Evolutionary conservation across 1,140 invertebrate species (phyloP), one percentile per base, ranked within the genome.

Genomic region (Drosophila obscura): DNA sequence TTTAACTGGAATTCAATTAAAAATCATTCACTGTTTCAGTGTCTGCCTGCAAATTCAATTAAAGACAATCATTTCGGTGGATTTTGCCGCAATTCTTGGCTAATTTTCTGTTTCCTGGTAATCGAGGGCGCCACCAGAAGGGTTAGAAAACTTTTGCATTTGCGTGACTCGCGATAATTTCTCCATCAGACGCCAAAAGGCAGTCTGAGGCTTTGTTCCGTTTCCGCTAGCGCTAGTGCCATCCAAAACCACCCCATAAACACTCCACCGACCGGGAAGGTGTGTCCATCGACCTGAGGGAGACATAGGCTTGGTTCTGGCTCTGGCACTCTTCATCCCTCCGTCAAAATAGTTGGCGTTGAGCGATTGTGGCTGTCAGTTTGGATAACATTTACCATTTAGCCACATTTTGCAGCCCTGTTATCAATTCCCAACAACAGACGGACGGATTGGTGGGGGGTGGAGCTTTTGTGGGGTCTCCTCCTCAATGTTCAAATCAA

Each of bases 321-420:
- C 56, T 46, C 74, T 69, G 52, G 44, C 62, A 19, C 41, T 44
- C 62, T 60, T 22, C 62, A 24, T 28, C 45, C 50, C 39, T 41
- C 41, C 24, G 13, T 8, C 7, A 26, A 35, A 41, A 26, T 39
- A 58, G 48, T 75, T 75, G 72, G 72, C 73, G 49, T 73, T 85
- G 83, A 85, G 82, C 74, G 82, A 85, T 85, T 85, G 78, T 82
- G 52, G 78, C 75, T 85, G 82, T 85, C 82, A 88, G 82, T 35
- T 74, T 76, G 62, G 74, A 52, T 67, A 80, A 85, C 81, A 81
- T 62, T 78, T 87, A 46, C 64, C 49, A 39, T 39, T 39, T 39
- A 39, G 35, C 35, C 35, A 39, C 11, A 39, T 39, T 39, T 39
- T 39, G 35, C 35, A 39, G 35, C 60, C 55, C 56, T 78, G 48